A percentile compares a stretch with the other conserved stretches of the same genome.
phyloP scores from a whole-genome alignment of 2,797 vertebrate genomes.

The Telmatherina bonti region DNA sequence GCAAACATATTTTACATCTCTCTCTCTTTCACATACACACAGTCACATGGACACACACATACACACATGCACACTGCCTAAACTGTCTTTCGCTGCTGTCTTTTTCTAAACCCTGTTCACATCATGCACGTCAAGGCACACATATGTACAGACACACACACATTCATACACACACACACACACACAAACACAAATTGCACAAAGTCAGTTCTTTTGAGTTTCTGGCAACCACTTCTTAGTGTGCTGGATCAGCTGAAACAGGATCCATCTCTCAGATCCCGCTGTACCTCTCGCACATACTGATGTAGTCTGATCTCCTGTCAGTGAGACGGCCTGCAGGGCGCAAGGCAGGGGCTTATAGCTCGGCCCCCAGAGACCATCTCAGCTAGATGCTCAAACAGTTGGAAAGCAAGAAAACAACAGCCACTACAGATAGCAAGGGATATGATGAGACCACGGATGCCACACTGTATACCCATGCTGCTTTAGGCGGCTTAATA shows the following conservation, averaged over 20 bases:
- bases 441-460: slow-evolving; percentile 43
- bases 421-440: slow-evolving; percentile 47
- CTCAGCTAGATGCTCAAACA: slow-evolving; percentile 71
- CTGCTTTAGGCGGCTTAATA: slow-evolving; percentile 42
- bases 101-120: slow-evolving; percentile 70
- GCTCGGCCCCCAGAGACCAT: slow-evolving; percentile 67
- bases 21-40: slow-evolving; percentile 29
- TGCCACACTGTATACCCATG: slow-evolving; percentile 13
- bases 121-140: slow-evolving; percentile 50
- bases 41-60: background rate
- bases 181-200: slow-evolving; percentile 47
- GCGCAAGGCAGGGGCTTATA: slow-evolving; percentile 71
- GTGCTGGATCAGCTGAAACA: slow-evolving; percentile 86
- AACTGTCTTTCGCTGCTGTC: slow-evolving; percentile 58
- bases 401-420: slow-evolving; percentile 68
- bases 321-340: slow-evolving; percentile 76
- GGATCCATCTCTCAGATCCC: slow-evolving; percentile 79
- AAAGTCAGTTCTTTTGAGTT: slow-evolving; percentile 61
- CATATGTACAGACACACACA: slow-evolving; percentile 31
- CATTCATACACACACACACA: slow-evolving; percentile 14
- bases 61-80: slow-evolving; percentile 27
- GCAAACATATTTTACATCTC: slow-evolving; percentile 82
- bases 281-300: slow-evolving; percentile 79
- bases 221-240: slow-evolving; percentile 63
- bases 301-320: slow-evolving; percentile 82